A percentile compares a stretch with the other conserved stretches of the same genome.
phyloP scores from a whole-genome alignment of 2,888 invertebrate genomes.

The Drosophila merina region DNA sequence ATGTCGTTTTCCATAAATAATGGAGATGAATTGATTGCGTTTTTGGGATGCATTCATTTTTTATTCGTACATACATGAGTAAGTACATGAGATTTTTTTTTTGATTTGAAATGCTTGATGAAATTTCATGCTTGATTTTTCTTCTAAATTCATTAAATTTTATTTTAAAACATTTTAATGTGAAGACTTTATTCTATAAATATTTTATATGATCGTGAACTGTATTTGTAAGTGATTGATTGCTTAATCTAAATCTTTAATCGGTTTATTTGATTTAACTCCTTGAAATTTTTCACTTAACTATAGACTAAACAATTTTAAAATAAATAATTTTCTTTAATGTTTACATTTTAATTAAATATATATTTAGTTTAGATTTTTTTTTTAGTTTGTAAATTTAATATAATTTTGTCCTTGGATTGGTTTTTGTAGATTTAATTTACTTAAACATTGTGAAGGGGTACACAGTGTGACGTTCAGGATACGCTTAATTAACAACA shows the following conservation, averaged over 20 bases:
- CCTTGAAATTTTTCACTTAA: conserved; percentile 45
- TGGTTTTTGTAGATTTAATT: conserved; percentile 70
- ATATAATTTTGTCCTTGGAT: conserved; percentile 67
- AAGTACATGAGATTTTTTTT: conserved; percentile 15
- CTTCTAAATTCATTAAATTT: conserved; percentile 28
- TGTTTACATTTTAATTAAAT: conserved; percentile 69
- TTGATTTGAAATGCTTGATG: conserved; percentile 54
- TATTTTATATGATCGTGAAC: conserved; percentile 44
- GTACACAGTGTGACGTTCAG: conserved; percentile 75
- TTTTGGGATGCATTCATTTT: conserved; percentile 8
- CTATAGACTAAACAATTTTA: conserved; percentile 65
- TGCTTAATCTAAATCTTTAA: conserved; percentile 38
- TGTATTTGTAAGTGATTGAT: conserved; percentile 31
- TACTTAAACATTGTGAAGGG: conserved; percentile 63
- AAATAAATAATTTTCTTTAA: conserved; percentile 62
- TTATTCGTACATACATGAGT: neutral
- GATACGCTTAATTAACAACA: conserved; percentile 74
- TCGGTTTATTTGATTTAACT: conserved; percentile 55
- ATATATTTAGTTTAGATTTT: conserved; percentile 46
- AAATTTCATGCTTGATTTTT: conserved; percentile 33
- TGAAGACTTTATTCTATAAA: conserved; percentile 17
- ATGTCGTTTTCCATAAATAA: conserved; percentile 17
- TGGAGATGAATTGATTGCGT: conserved; percentile 29
- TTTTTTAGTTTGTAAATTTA: conserved; percentile 57
- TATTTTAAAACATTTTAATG: conserved; percentile 26